phyloP scores from a whole-genome alignment of 1,140 invertebrate genomes.

The Drosophila biarmipes region DNA sequence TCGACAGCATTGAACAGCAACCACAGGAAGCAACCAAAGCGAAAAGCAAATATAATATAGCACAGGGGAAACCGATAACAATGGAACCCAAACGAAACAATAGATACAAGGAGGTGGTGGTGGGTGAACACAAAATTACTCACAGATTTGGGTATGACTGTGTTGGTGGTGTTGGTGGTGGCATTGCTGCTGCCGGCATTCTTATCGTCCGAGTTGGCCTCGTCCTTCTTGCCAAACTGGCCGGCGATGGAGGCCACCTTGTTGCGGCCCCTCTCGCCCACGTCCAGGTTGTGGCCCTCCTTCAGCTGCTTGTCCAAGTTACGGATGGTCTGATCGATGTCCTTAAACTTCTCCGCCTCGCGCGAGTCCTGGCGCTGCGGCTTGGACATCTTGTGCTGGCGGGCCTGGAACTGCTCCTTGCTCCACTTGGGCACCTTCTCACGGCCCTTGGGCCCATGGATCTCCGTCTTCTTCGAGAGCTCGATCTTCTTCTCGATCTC shows the following conservation, averaged over 20 bases:
- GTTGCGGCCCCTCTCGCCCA: conserved; percentile 89
- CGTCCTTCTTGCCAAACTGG: conserved; percentile 89
- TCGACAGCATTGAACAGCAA: conserved; percentile 13
- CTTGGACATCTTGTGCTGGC: conserved; percentile 91
- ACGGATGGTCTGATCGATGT: conserved; percentile 93
- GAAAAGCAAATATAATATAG: conserved; percentile 11
- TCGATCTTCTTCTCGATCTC: conserved; percentile 96
- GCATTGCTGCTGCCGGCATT: conserved; percentile 67
- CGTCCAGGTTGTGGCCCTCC: conserved; percentile 90
- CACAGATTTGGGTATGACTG: conserved; percentile 87
- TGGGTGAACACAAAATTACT: conserved; percentile 82
- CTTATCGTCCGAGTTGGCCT: conserved; percentile 85
- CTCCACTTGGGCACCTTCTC: conserved; percentile 96
- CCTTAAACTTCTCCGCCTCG: conserved; percentile 87
- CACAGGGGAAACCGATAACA: conserved; percentile 6
- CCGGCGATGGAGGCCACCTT: conserved; percentile 95
- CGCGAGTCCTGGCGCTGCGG: conserved; percentile 86
- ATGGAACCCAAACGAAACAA: conserved; percentile 31
- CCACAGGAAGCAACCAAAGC: conserved; percentile 37
- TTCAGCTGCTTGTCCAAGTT: conserved; percentile 92
- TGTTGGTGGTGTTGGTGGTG: conserved; percentile 49
- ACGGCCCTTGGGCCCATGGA: conserved; percentile 87
- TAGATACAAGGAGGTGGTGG: conserved; percentile 18
- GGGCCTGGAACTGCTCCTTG: conserved; percentile 92
- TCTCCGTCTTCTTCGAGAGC: conserved; percentile 89